Conservation (phyloP, 1,140 invertebrate species). For the Zaprionus ghesquierei region DNA sequence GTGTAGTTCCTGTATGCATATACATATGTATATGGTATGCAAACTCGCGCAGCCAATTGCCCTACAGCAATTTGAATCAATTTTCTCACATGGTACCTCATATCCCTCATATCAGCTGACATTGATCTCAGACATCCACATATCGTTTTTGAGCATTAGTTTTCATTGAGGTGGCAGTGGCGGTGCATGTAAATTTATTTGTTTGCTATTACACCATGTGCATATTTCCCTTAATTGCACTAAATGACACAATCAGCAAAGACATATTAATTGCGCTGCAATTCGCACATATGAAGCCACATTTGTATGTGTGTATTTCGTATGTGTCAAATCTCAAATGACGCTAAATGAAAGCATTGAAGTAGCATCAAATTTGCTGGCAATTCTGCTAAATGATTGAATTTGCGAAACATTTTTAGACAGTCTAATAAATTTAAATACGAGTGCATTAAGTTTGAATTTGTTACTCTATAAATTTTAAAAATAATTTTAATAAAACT, state of each 20-base stretch:
- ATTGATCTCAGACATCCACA: slow-evolving; percentile 35
- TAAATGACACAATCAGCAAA: slow-evolving; percentile 30
- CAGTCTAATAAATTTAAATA: too few relatives aligned
- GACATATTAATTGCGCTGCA: slow-evolving; percentile 58
- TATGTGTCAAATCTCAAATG: slow-evolving; percentile 53
- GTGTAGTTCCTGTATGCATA: background rate
- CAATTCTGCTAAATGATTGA: background rate
- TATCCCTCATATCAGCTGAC: slow-evolving; percentile 40
- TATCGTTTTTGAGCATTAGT: slow-evolving; percentile 34
- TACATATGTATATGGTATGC: background rate
- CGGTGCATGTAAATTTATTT: slow-evolving; percentile 71
- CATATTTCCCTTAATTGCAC: slow-evolving; percentile 31
- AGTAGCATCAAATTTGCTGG: slow-evolving; percentile 16
- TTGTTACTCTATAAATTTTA: too few relatives aligned
- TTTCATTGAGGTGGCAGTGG: slow-evolving; percentile 46
- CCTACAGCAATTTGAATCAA: slow-evolving; percentile 41
- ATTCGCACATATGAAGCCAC: slow-evolving; percentile 12
- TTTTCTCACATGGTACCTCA: slow-evolving; percentile 19
- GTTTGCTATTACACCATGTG: slow-evolving; percentile 36
- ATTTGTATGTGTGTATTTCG: background rate
- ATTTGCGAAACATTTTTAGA: too few relatives aligned
- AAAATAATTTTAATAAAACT: too few relatives aligned
- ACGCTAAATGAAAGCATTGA: slow-evolving; percentile 34
- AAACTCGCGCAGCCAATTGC: slow-evolving; percentile 47
- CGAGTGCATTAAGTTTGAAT: too few relatives aligned